Base-by-base conservation (phyloP, 2,888 invertebrate species). In the Lordiphosa andalusiaca region DNA sequence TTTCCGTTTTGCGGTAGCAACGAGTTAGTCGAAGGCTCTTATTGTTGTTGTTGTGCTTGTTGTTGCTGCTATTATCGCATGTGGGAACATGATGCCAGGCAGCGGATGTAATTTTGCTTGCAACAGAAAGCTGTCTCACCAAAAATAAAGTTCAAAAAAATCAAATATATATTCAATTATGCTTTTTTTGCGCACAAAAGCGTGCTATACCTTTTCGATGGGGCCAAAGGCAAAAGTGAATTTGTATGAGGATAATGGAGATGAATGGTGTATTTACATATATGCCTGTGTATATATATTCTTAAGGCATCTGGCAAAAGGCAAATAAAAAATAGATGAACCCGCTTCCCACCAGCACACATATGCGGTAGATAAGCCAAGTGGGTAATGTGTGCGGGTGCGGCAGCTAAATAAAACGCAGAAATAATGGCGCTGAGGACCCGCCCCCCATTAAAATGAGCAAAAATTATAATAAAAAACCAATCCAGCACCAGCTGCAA, bases 291-390 rank as follows among this genome's bases (percentile, higher is more conserved):
- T 54, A 44, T 44, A 46, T 47, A 51, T 57, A 48, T 57, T 52
- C 39, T 57, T 50, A 48, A 55, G 55, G 50, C 62, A 61, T 61
- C 62, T 63, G 62, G 62, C 50, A 46, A 39, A 51, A 35, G 41
- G 40, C 58, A 52, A 55, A 71, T 73, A 60, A 60, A 73, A 78
- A 75, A 71, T 76, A 77, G 63, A 75, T 73, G 75, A 78, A 67
- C 69, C 53, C 57, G 58, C 53, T 65, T 66, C 64, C 52, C 48
- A 55, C 59, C 62, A 40, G 44, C 46, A 44, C 10, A 39, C 19
- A 51, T 46, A 21, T 60, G 36, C 35, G 6, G 13, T 13, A 44
- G 44, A 44, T 44, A 44, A 6, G 13, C 40, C 4, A 12, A 12
- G 23, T 23, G 36, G 36, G 7, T 16, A 46, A 39, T 39, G 39